Base-by-base conservation (phyloP, 2,113 vertebrate genomes). In the Hydrochoerus hydrochaeris region DNA sequence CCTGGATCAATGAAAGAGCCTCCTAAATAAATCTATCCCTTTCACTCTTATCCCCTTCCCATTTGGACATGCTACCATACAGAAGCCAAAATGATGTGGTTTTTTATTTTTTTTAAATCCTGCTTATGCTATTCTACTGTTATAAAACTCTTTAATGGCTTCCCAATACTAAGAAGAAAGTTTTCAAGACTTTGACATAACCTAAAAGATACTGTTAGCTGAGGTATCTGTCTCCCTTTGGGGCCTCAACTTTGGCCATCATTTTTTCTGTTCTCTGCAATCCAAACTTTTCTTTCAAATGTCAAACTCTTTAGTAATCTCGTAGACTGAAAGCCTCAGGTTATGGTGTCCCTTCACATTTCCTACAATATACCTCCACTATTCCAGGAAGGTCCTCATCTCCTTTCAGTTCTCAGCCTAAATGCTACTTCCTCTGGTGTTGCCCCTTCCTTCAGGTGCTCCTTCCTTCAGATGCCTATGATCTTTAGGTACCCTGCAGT, bases 371-470 rank as follows among this genome's bases (percentile, higher is more conserved):
- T 26, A n/a, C 1, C 46, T 9, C 26, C 54, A 8, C 80, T 20
- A 7, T 8, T 49, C 58, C 52, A 52, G 57, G 38, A 46, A 49
- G 65, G 5, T 1, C 32, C 73, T 57, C 13, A 28, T 71, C 24
- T 60, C 77, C 90, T 54, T 60, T 69, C 65, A 7, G 19, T 3
- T 38, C 38, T 90, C 62, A 49, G 46, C 38, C 44, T 52, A 73
- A 38, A 46, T 19, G 3, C 11, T 17, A 24, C 80, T 85, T 93
- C 54, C 90, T 73, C 32, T 4, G 52, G 26, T 46, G 32, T 20
- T 20, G 2, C 2, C 26, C 10, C 49, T 14, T 35, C 22, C 35
- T 58, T 5, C 14, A 2, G 0, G 10, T 0, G 1, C 9, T n/a
- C n/a, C n/a, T n/a, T n/a, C n/a, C n/a, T n/a, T n/a, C n/a, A 30